phyloP scores from a whole-genome alignment of 2,113 vertebrate species.

The Danio rerio region DNA sequence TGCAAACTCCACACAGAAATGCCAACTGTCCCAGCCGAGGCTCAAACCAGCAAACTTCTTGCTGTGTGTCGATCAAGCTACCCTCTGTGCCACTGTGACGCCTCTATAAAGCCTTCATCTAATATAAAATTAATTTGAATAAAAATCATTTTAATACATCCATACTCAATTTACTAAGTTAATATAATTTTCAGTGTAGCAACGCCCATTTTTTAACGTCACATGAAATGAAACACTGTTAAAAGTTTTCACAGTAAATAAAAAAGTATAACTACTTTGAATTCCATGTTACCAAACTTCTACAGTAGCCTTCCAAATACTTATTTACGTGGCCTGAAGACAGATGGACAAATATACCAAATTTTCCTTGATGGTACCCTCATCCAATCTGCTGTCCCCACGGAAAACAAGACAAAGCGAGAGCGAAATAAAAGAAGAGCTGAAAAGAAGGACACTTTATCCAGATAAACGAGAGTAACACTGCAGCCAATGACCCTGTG shows the following conservation, averaged over 20 bases:
- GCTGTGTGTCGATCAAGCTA: too few species aligned
- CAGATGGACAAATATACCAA: neutral
- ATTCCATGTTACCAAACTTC: neutral
- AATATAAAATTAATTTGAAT: too few species aligned
- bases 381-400: neutral
- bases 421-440: neutral
- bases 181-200: neutral
- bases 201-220: neutral
- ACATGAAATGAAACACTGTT: neutral
- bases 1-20: too few species aligned
- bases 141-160: too few species aligned
- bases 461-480: slow-evolving; percentile 45
- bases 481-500: slow-evolving; percentile 41
- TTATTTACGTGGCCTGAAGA: neutral
- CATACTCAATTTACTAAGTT: neutral
- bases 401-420: neutral
- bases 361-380: slow-evolving; percentile 8
- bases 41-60: too few species aligned
- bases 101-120: too few species aligned
- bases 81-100: too few species aligned
- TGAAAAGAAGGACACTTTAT: slow-evolving; percentile 37
- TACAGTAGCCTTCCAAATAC: neutral
- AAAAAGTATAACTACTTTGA: neutral
- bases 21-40: too few species aligned
- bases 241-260: neutral